Evolutionary conservation across 2,113 vertebrate species (phyloP).

Genomic region (Corydoras sp.): DNA sequence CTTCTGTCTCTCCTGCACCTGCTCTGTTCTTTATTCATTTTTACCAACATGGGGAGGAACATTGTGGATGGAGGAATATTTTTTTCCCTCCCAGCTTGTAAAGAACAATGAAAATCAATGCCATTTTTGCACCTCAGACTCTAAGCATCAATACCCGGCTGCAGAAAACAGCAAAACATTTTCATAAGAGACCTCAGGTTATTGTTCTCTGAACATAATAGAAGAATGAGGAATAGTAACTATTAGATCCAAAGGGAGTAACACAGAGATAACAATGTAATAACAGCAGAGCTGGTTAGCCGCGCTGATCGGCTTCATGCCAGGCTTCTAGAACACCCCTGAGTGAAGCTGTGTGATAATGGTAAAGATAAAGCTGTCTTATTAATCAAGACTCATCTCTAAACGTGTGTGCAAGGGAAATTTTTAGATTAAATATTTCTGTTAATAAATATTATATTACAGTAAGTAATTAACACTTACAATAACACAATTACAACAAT

Average conservation of each 20-base stretch:
- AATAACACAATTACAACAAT: too few species aligned
- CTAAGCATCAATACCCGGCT: constrained; percentile 15
- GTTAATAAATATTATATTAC: too few species aligned
- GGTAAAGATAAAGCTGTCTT: background rate
- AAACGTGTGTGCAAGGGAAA: too few species aligned
- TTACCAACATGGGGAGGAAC: constrained; percentile 6
- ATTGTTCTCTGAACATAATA: constrained; percentile 22
- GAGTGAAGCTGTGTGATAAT: background rate
- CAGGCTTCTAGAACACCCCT: background rate
- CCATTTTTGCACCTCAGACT: constrained; percentile 23
- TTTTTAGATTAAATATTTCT: too few species aligned
- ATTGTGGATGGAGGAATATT: constrained; percentile 29
- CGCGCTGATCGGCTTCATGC: background rate
- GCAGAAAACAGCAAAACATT: background rate
- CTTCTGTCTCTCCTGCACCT: background rate
- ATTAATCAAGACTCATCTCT: too few species aligned
- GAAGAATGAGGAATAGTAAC: background rate
- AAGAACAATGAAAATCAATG: constrained; percentile 33
- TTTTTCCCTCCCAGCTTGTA: constrained; percentile 11
- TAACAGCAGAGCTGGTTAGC: background rate
- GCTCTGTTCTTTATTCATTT: constrained; percentile 24
- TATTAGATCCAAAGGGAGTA: background rate
- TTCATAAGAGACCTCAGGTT: constrained; percentile 10
- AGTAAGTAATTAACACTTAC: too few species aligned
- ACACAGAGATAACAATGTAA: constrained; percentile 3